Evolutionary conservation across 2,888 invertebrate species (phyloP).

Genomic region (Branchellion lobata): DNA sequence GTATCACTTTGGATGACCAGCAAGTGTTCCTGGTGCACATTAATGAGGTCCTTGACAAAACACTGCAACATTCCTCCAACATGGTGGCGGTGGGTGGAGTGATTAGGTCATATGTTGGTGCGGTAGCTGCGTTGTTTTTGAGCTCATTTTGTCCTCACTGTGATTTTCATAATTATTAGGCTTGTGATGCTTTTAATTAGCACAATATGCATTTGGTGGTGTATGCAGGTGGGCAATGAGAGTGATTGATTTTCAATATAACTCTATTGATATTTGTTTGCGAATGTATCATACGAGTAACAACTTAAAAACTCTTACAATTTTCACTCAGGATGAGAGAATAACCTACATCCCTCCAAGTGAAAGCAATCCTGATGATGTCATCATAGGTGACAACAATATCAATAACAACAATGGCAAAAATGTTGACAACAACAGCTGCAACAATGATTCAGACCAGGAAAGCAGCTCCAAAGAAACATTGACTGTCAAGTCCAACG

Average conservation of each 20-base stretch:
- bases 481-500: slow-evolving; percentile 3
- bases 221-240: no score
- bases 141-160: no score
- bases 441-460: background rate
- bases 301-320: no score
- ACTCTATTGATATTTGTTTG: no score
- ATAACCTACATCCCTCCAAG: background rate
- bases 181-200: no score
- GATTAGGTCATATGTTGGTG: background rate
- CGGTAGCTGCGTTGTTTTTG: no score
- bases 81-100: background rate
- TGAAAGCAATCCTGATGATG: background rate
- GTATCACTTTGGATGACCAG: background rate
- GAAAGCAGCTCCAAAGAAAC: slow-evolving; percentile 22
- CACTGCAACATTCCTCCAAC: background rate
- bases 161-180: no score
- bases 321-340: slow-evolving; percentile 4
- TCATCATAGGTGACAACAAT: background rate
- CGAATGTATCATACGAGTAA: no score
- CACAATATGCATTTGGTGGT: no score
- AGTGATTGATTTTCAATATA: no score
- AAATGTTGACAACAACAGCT: background rate
- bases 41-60: slow-evolving; percentile 1
- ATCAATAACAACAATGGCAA: background rate
- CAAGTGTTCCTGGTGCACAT: slow-evolving; percentile 4